Percentiles rank a stretch among this genome's conserved stretches.
Evolutionary conservation across 2,797 vertebrate genomes (phyloP).

Genomic region (Chelon labrosus): DNA sequence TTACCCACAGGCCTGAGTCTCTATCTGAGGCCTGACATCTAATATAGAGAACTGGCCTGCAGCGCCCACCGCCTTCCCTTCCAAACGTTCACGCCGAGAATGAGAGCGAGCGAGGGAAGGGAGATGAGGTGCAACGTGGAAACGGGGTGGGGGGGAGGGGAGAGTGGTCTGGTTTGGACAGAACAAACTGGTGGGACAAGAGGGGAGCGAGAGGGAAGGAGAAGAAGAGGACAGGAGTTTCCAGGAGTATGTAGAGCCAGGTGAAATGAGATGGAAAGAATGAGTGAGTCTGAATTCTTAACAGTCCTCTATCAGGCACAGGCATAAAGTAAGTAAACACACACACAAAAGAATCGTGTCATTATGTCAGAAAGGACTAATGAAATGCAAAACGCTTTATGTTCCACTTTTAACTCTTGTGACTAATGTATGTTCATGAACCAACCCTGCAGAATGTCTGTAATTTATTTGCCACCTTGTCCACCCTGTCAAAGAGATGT

Average conservation of each 20-base stretch:
- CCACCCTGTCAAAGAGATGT: constrained; percentile 39
- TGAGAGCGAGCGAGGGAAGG: constrained; percentile 25
- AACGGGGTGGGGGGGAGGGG: constrained; percentile 1
- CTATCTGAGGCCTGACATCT: constrained; percentile 86
- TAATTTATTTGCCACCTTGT: constrained; percentile 39
- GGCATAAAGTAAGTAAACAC: constrained; percentile 22
- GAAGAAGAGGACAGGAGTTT: constrained; percentile 23
- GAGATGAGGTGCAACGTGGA: constrained; percentile 35
- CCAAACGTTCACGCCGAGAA: constrained; percentile 58
- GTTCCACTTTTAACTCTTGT: constrained; percentile 24
- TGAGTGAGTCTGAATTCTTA: constrained; percentile 33
- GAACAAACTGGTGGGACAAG: constrained; percentile 23
- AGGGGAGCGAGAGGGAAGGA: constrained; percentile 8
- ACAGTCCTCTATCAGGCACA: constrained; percentile 19
- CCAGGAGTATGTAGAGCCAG: constrained; percentile 31
- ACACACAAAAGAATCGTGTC: neutral
- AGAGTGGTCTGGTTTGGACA: neutral
- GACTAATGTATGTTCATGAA: constrained; percentile 25
- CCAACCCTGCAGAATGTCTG: constrained; percentile 20
- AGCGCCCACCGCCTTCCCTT: constrained; percentile 71
- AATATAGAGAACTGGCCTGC: constrained; percentile 84
- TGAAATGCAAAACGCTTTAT: constrained; percentile 15
- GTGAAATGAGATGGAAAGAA: constrained; percentile 35
- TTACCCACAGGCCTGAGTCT: constrained; percentile 85
- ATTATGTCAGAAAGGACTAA: neutral